phyloP scores from a whole-genome alignment of 2,888 invertebrate genomes.

The Acronicta leporina region DNA sequence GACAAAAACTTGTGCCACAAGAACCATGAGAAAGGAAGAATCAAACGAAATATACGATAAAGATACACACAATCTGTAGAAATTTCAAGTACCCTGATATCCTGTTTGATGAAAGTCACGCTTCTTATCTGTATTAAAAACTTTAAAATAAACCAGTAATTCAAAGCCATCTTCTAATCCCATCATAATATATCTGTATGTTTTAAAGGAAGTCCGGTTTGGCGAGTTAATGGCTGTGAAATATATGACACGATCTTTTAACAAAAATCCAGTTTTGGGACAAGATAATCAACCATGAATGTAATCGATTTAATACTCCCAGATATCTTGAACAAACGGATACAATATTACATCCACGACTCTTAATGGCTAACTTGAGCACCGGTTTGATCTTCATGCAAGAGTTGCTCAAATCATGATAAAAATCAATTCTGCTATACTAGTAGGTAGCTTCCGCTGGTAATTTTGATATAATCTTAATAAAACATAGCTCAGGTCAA shows the following conservation, averaged over 20 bases:
- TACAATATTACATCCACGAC: not conserved
- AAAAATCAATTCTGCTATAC: not conserved
- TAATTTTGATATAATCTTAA: no score
- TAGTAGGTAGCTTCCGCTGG: no score
- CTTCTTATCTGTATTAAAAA: not conserved
- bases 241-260: slow-evolving; percentile 25
- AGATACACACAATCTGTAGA: not conserved
- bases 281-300: slow-evolving; percentile 21
- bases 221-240: slow-evolving; percentile 27
- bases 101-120: slow-evolving; percentile 15
- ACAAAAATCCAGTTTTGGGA: slow-evolving; percentile 13
- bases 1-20: not conserved
- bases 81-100: not conserved
- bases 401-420: not conserved
- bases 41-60: slow-evolving; percentile 6
- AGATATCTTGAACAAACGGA: slow-evolving; percentile 2
- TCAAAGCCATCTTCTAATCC: slow-evolving; percentile 2
- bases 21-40: not conserved
- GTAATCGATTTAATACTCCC: slow-evolving; percentile 6
- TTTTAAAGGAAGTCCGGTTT: slow-evolving; percentile 46
- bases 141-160: slow-evolving; percentile 2
- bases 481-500: no score
- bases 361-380: not conserved
- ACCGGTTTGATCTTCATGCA: slow-evolving; percentile 1
- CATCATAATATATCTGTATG: slow-evolving; percentile 8